Evolutionary conservation across 2,888 invertebrate genomes (phyloP).

Genomic region (Himalopsyche kuldschensis): DNA sequence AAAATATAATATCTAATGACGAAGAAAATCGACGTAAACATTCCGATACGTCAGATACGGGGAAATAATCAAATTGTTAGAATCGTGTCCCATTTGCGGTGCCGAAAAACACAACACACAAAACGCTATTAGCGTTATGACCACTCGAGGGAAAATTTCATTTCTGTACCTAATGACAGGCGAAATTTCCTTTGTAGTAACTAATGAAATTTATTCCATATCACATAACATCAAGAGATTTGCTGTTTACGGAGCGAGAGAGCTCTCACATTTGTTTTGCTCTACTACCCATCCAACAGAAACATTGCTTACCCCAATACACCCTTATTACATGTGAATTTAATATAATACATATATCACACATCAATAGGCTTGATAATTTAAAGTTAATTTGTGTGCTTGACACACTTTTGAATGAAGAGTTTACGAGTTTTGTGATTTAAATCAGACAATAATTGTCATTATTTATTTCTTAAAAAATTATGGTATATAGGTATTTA

Average conservation of each 20-base stretch:
- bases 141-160: neutral
- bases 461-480: too few species aligned
- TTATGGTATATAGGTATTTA: too few species aligned
- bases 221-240: conserved; percentile 22
- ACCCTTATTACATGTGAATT: neutral
- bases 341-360: too few species aligned
- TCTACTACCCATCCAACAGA: neutral
- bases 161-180: conserved; percentile 29
- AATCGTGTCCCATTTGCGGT: neutral
- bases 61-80: neutral
- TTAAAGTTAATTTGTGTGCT: too few species aligned
- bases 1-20: neutral
- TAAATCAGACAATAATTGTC: too few species aligned
- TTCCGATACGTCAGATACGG: neutral
- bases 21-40: neutral
- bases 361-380: too few species aligned
- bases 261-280: neutral
- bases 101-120: neutral
- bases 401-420: too few species aligned
- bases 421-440: too few species aligned
- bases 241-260: neutral
- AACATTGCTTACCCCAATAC: neutral
- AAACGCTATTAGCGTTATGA: neutral
- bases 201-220: conserved; percentile 35
- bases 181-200: conserved; percentile 22